These are phyloP conservation scores for Hippocampus comes DNA, from an alignment of 2,113 vertebrate species.

Conservation along the genomic window DNA sequence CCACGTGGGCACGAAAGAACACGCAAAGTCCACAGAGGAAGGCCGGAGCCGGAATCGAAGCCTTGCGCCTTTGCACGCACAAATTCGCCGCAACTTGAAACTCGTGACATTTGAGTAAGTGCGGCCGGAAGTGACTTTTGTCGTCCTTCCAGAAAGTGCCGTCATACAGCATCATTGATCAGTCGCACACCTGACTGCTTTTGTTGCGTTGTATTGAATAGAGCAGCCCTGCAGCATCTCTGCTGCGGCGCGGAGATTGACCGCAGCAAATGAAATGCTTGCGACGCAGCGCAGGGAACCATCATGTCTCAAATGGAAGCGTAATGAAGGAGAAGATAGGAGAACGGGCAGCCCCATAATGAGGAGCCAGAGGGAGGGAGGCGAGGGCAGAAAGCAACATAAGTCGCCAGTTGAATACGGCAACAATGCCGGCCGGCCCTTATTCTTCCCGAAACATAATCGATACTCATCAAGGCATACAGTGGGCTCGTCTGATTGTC, in stretches of 20 bases:
- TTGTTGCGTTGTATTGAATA: constrained; percentile 41
- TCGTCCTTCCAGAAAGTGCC: not conserved
- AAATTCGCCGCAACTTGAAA: constrained; percentile 5
- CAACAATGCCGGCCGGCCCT: not conserved
- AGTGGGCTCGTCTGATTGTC: not conserved
- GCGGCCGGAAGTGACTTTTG: constrained; percentile 5
- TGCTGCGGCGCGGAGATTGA: constrained; percentile 21
- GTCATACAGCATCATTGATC: constrained; percentile 27
- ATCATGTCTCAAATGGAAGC: constrained; percentile 29
- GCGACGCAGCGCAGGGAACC: constrained; percentile 22
- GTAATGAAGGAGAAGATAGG: constrained; percentile 38
- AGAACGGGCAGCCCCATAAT: constrained; percentile 24
- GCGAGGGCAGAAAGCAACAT: not conserved
- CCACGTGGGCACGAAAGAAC: too few relatives aligned
- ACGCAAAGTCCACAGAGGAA: too few relatives aligned
- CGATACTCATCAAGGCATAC: not conserved
- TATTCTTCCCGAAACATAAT: not conserved
- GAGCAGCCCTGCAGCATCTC: not conserved
- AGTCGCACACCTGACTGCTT: constrained; percentile 20
- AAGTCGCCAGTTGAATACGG: constrained; percentile 9
- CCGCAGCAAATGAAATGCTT: constrained; percentile 39
- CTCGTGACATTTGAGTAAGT: not conserved
- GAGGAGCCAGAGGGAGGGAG: not conserved
- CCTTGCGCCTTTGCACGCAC: too few relatives aligned
- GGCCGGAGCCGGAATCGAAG: too few relatives aligned